phyloP scores from a whole-genome alignment of 2,888 invertebrate species.

The Drosophila atripex region DNA sequence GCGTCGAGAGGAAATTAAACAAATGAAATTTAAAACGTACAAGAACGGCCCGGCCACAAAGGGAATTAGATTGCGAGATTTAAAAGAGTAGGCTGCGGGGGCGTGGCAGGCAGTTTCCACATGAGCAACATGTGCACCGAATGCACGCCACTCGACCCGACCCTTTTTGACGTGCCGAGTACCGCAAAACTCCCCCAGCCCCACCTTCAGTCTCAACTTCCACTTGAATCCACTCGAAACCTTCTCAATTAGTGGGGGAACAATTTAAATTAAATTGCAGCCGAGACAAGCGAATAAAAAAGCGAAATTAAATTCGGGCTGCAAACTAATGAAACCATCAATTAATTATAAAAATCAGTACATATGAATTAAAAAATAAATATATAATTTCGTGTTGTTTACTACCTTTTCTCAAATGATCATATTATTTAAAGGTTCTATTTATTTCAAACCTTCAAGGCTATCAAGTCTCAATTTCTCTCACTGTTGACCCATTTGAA shows the following conservation, averaged over 20 bases:
- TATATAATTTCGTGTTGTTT: no score
- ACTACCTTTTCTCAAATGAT: no score
- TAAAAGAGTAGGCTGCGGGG: not conserved
- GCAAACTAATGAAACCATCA: not conserved
- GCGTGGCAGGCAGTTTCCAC: constrained; percentile 17
- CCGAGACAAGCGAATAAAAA: constrained; percentile 12
- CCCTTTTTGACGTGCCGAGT: constrained; percentile 14
- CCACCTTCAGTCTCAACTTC: constrained; percentile 3
- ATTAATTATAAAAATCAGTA: not conserved
- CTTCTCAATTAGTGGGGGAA: constrained; percentile 41
- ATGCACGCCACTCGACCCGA: constrained; percentile 37
- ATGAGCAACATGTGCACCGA: constrained; percentile 24
- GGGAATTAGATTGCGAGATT: constrained; percentile 23
- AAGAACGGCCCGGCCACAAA: constrained; percentile 8
- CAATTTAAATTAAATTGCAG: constrained; percentile 35
- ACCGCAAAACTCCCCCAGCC: constrained; percentile 8
- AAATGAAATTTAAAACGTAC: constrained; percentile 52
- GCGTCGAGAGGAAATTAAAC: constrained; percentile 33
- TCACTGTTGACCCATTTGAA: not conserved
- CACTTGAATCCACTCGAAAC: constrained; percentile 21
- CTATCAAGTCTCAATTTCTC: not conserved
- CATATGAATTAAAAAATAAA: no score
- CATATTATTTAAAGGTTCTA: no score
- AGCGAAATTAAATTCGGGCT: constrained; percentile 36
- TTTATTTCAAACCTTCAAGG: not conserved